Base-by-base conservation (phyloP, 1,140 invertebrate genomes). In the Babylonia areolata region DNA sequence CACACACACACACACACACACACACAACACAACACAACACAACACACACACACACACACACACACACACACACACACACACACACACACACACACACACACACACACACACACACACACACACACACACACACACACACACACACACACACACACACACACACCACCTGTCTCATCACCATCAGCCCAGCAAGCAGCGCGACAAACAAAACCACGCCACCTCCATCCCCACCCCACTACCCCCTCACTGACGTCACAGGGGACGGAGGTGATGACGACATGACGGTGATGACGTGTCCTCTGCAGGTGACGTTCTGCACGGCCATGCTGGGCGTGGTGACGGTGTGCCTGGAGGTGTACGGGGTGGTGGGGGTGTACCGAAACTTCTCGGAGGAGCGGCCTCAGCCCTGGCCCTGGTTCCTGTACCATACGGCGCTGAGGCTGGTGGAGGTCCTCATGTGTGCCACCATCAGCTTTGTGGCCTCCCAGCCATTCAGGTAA, bases 391-490 rank as follows among this genome's bases (percentile, higher is more conserved):
- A 83, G 6, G 85, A 82, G 20, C 84, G 85, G 71, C 91, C 91
- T n/a, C 86, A 93, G 51, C 95, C 96, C 1, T 98, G 97, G 97
- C 95, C 98, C 11, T 97, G 97, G 95, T 98, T 97, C 97, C 96
- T 97, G 20, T 98, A 97, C 94, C 97, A 98, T 90, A 96, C 97
- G 88, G 96, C 96, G 2, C 95, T 98, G 42, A 95, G 97, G 33
- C 94, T 98, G 0, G 96, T 98, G 51, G 97, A 98, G 93, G 96
- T 98, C 37, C 96, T 96, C 1, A 96, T 98, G 89, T 97, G 97
- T 87, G 96, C 96, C 15, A 94, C 97, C 23, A 95, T 98, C 87
- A 96, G 96, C 0, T 98, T 97, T 96, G 97, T 97, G 3, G 96
- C 97, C 79, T 96, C 97, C 89, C 87, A 94, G 71, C 94, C 94